These are phyloP conservation scores for Natator depressus DNA, from an alignment of 2,113 vertebrate genomes.

Conservation along the genomic window DNA sequence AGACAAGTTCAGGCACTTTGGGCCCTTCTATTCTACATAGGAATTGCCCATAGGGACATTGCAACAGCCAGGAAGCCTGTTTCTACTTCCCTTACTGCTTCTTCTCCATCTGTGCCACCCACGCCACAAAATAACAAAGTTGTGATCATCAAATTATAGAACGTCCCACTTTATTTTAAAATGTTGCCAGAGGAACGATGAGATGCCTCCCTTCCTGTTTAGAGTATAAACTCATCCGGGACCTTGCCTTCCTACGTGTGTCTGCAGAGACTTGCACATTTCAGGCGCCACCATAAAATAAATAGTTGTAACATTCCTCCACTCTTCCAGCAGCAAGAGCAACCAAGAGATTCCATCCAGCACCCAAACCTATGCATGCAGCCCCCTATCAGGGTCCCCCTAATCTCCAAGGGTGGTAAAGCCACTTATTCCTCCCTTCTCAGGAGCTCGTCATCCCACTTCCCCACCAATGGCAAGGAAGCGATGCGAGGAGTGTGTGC, in stretches of 20 bases:
- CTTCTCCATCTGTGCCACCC: neutral
- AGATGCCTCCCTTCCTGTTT: neutral
- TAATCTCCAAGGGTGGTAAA: neutral
- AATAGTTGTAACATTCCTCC: neutral
- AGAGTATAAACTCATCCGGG: neutral
- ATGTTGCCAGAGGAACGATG: neutral
- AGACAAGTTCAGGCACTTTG: neutral
- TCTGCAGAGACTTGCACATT: neutral
- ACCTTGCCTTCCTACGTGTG: neutral
- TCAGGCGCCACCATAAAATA: neutral
- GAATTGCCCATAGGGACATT: neutral
- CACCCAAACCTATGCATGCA: neutral
- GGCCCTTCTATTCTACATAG: neutral
- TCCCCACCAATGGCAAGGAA: neutral
- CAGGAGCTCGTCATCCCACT: fast-evolving
- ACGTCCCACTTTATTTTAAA: neutral
- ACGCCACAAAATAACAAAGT: neutral
- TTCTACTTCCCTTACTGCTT: neutral
- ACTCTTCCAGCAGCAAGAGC: neutral
- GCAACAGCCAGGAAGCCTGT: neutral
- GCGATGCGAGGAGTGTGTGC: neutral
- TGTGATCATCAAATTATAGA: neutral
- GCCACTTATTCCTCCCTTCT: neutral
- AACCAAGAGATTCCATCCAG: fast-evolving
- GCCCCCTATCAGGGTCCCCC: neutral